Percentiles rank a stretch among this genome's conserved stretches.
These are phyloP conservation scores for Centropristis striata DNA, from an alignment of 2,113 vertebrate species.

Conservation along the genomic window DNA sequence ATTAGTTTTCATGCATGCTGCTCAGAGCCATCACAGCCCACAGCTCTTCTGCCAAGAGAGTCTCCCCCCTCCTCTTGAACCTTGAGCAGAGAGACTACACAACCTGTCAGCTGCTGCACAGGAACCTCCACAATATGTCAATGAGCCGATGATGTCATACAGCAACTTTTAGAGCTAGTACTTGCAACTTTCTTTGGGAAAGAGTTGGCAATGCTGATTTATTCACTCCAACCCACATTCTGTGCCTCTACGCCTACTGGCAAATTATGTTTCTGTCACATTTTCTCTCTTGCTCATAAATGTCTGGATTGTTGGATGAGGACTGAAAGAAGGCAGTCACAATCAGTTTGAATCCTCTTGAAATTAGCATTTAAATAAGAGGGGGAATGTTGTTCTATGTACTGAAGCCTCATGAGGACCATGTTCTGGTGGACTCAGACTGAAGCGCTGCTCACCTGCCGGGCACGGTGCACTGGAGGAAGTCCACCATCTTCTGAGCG, in stretches of 20 bases:
- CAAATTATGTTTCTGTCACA: background rate
- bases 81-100: too few species aligned
- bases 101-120: too few species aligned
- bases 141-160: too few species aligned
- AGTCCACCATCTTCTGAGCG: constrained; percentile 97
- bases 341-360: constrained; percentile 4
- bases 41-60: too few species aligned
- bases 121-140: too few species aligned
- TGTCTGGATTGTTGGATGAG: background rate
- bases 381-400: background rate
- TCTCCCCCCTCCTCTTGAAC: too few species aligned
- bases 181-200: too few species aligned
- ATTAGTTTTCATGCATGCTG: too few species aligned
- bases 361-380: background rate
- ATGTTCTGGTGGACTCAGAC: background rate
- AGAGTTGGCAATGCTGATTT: too few species aligned
- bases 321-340: background rate
- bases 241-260: background rate
- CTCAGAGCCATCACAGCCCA: too few species aligned
- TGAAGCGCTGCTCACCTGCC: constrained; percentile 87
- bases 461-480: constrained; percentile 95
- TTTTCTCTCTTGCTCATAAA: background rate
- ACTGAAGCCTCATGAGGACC: background rate
- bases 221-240: background rate
- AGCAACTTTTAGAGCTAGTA: too few species aligned